Evolutionary conservation across 2,888 invertebrate genomes (phyloP), one percentile per base, ranked within the genome.

Genomic region (Tuta absoluta): DNA sequence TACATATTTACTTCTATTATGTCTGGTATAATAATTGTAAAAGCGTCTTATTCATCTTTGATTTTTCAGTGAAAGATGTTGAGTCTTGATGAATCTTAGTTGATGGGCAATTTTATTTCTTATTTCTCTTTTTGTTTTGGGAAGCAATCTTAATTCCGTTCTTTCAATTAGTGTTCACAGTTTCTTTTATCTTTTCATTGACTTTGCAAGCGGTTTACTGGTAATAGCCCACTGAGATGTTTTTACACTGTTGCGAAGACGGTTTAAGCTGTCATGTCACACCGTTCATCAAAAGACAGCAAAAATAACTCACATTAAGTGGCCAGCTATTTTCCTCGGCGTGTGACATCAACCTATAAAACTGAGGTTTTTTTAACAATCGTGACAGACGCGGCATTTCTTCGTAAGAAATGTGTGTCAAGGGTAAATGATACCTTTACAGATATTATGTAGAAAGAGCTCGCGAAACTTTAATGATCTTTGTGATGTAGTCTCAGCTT

Each of bases 271-370:
- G 60, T 60, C 41, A 45, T 61, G 61, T 61, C 61, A 61, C 61
- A 61, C 60, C 45, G 17, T 68, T 72, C 71, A 68, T 76, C 75
- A 77, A 51, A 61, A 63, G 45, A 37, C 48, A 63, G 75, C 79
- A 63, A 73, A 84, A 85, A 85, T 85, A 85, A 70, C 75, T 67
- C 68, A 65, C 72, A 71, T 77, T 73, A 75, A 77, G 76, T 76
- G 74, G 70, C 71, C 65, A 69, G 71, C 76, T 79, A 81, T 83
- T 83, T 86, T 81, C 77, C 73, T 71, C 72, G 71, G 70, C 66
- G 75, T 82, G 75, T 82, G 82, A 82, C 84, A 84, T 78, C 80
- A 80, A 83, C 81, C 80, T 83, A 76, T 72, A 74, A 72, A 71
- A 74, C 74, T 57, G 62, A 59, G 64, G 21, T 76, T 79, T 78